phyloP scores from a whole-genome alignment of 2,797 vertebrate species.

The Platalea minor region DNA sequence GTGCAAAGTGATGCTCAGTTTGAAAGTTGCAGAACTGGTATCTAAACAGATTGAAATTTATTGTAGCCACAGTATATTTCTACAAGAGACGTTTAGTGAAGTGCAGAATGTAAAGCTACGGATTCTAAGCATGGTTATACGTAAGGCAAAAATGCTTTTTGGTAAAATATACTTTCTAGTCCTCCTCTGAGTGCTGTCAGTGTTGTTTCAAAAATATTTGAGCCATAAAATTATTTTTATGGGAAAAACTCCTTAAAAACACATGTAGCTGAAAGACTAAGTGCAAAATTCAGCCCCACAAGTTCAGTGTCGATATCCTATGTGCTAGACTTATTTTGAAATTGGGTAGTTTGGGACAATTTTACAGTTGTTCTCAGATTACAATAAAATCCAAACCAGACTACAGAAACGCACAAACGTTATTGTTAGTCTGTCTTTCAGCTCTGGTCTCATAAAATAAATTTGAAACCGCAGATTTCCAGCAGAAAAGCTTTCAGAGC shows the following conservation, averaged over 20 bases:
- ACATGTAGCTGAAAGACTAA: neutral
- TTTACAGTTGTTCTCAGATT: constrained; percentile 51
- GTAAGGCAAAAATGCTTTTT: neutral
- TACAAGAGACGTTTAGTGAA: neutral
- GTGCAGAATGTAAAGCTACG: neutral
- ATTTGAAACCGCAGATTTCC: constrained; percentile 43
- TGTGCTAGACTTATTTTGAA: constrained; percentile 32
- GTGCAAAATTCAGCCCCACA: neutral
- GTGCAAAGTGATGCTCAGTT: neutral
- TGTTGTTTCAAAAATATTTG: neutral
- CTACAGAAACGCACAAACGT: constrained; percentile 24
- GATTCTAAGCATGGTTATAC: neutral
- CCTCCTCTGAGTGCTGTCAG: neutral
- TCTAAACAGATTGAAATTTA: neutral
- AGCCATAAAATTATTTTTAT: neutral
- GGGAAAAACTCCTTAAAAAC: neutral
- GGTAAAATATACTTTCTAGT: neutral
- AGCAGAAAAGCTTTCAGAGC: neutral
- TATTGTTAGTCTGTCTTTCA: constrained; percentile 48
- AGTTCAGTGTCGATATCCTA: neutral
- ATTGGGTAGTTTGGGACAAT: neutral
- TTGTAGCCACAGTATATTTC: neutral
- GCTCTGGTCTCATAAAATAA: constrained; percentile 54
- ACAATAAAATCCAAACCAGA: constrained; percentile 53
- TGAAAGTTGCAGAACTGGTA: neutral